Percentiles rank a stretch among this genome's conserved stretches.
These are phyloP conservation scores for Neotragus moschatus DNA, from an alignment of 2,113 vertebrate genomes.

Conservation along the genomic window DNA sequence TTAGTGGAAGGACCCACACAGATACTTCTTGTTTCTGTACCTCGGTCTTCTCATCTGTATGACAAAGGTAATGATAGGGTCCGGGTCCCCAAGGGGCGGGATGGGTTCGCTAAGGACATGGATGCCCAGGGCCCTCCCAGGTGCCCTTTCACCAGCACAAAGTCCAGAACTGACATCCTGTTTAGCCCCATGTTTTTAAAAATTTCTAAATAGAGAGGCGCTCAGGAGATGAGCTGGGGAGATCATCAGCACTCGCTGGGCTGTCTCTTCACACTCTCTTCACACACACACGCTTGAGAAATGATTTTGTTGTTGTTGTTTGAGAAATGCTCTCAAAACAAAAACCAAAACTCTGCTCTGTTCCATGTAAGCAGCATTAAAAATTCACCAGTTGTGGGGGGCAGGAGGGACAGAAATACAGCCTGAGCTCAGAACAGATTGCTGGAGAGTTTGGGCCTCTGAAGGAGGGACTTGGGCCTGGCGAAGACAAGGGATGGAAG, in stretches of 20 bases:
- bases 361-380: slow-evolving; percentile 23
- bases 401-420: neutral
- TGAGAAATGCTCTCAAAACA: slow-evolving; percentile 53
- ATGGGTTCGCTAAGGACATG: neutral
- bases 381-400: slow-evolving; percentile 33
- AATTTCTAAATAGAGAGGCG: neutral
- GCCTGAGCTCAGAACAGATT: neutral
- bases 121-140: fast-evolving
- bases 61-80: neutral
- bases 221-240: neutral
- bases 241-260: neutral
- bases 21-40: neutral
- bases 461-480: neutral
- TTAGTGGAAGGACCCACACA: neutral
- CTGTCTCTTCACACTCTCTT: neutral
- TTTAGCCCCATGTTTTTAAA: neutral
- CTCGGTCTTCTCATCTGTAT: neutral
- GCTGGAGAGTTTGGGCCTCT: neutral
- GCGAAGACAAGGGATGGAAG: neutral
- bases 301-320: neutral
- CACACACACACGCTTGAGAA: neutral
- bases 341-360: slow-evolving; percentile 48
- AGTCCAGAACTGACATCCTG: neutral
- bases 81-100: neutral
- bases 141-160: neutral